phyloP scores from a whole-genome alignment of 2,113 vertebrate genomes.

The Tretioscincus oriximinensis region DNA sequence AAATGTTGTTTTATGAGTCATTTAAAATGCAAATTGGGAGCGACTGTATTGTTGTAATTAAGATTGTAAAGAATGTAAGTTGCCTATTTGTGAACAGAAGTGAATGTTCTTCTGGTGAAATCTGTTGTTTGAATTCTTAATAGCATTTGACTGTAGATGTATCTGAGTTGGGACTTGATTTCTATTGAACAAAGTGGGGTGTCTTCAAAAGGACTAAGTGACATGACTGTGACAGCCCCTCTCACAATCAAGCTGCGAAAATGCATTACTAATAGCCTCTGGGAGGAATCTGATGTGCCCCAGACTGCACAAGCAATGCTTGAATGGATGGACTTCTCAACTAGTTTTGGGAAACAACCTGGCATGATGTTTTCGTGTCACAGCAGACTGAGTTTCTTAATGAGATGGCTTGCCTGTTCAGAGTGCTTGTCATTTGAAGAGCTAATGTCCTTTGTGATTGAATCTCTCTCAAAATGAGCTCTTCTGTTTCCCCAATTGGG shows the following conservation, averaged over 20 bases:
- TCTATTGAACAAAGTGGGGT: background rate
- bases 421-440: background rate
- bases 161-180: conserved; percentile 31
- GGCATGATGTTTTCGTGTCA: background rate
- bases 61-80: conserved; percentile 73
- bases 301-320: background rate
- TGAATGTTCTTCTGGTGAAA: conserved; percentile 43
- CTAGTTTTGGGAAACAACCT: background rate
- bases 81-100: conserved; percentile 57
- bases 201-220: background rate
- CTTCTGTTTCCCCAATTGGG: conserved; percentile 5
- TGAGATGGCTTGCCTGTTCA: background rate
- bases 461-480: fast-evolving
- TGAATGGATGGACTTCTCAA: background rate
- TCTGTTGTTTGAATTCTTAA: conserved; percentile 43
- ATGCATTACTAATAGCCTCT: conserved; percentile 7
- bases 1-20: conserved; percentile 37
- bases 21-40: background rate
- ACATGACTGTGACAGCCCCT: conserved; percentile 13
- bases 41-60: conserved; percentile 61
- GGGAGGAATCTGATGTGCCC: background rate
- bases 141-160: background rate
- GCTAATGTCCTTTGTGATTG: background rate
- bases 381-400: background rate
- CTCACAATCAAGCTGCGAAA: conserved; percentile 54